A percentile compares a stretch with the other conserved stretches of the same genome.
phyloP scores from a whole-genome alignment of 2,888 invertebrate genomes.

The Biston betularia region DNA sequence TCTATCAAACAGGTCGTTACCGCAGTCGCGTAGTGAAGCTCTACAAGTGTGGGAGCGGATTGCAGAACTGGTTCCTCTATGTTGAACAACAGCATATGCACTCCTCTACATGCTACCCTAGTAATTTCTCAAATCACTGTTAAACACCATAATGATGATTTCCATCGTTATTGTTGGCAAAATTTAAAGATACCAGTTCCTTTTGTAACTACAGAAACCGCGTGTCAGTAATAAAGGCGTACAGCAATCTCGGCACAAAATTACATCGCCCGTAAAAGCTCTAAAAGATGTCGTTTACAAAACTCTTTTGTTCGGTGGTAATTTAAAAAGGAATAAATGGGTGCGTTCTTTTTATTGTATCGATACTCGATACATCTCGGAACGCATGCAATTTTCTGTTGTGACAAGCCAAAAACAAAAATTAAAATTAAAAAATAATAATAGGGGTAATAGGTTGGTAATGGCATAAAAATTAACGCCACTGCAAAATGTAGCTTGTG shows the following conservation, averaged over 20 bases:
- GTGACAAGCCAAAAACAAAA: constrained; percentile 45
- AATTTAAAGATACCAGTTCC: constrained; percentile 43
- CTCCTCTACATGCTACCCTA: constrained; percentile 59
- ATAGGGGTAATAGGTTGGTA: too few relatives aligned
- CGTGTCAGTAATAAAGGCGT: constrained; percentile 62
- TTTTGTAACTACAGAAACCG: constrained; percentile 59
- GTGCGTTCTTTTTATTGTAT: constrained; percentile 56
- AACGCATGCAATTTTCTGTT: constrained; percentile 53
- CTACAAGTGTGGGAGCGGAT: constrained; percentile 78
- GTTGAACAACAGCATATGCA: constrained; percentile 54
- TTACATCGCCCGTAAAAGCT: constrained; percentile 64
- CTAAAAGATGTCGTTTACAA: constrained; percentile 66
- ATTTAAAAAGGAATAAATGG: constrained; percentile 63
- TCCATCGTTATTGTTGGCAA: constrained; percentile 37
- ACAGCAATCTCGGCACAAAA: constrained; percentile 60
- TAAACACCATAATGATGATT: constrained; percentile 44
- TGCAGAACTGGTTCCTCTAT: constrained; percentile 77
- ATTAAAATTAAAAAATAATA: constrained; percentile 34
- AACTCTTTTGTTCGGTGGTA: constrained; percentile 66
- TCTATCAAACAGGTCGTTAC: constrained; percentile 73
- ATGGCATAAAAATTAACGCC: too few relatives aligned
- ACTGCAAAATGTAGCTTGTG: too few relatives aligned
- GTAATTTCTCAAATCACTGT: constrained; percentile 36
- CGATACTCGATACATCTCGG: constrained; percentile 49
- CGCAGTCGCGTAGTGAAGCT: constrained; percentile 77